Base-by-base conservation (phyloP, 2,113 vertebrate species). In the Lepisosteus oculatus region DNA sequence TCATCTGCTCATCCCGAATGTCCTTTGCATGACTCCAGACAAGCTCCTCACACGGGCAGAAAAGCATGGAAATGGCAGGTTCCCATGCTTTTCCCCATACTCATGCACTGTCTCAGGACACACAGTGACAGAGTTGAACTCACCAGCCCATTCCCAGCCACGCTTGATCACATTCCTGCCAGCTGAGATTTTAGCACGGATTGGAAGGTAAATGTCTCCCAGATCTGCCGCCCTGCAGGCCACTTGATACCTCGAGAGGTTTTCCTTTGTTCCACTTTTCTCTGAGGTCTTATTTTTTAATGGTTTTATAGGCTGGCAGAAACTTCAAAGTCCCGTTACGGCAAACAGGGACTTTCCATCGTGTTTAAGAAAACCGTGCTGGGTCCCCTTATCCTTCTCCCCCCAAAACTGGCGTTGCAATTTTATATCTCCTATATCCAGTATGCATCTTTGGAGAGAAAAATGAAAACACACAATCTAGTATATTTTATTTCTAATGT, bases 401-500 rank as follows among this genome's bases (percentile, higher is more conserved):
- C 17, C 8, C 55, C 55, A 29, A 65, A 55, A 68, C 65, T 67
- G 65, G 61, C 71, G 72, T 78, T 85, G 81, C 81, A 89, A 84
- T 71, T 88, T 79, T 78, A 67, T 87, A 76, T 88, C 85, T 91
- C 85, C 85, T 86, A 80, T 87, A 80, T 80, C 85, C 79, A 88
- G 87, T 89, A 86, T 91, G 87, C 84, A 89, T 84, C 86, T 77
- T 83, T 86, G 80, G 79, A 87, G 79, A 85, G 81, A 90, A 80
- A 78, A 83, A 83, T 61, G 83, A 85, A 45, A 65, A 84, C 84
- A 85, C 84, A 87, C 79, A 92, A 89, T 90, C 87, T 89, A 92
- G 89, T 91, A 29, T 29, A 29, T 29, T 92, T 92, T 93, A 76
- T 93, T 51, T 51, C 47, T 51, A 51, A 93, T 90, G 91, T 93